phyloP scores from a whole-genome alignment of 2,888 invertebrate species.

The Volucella zonaria region DNA sequence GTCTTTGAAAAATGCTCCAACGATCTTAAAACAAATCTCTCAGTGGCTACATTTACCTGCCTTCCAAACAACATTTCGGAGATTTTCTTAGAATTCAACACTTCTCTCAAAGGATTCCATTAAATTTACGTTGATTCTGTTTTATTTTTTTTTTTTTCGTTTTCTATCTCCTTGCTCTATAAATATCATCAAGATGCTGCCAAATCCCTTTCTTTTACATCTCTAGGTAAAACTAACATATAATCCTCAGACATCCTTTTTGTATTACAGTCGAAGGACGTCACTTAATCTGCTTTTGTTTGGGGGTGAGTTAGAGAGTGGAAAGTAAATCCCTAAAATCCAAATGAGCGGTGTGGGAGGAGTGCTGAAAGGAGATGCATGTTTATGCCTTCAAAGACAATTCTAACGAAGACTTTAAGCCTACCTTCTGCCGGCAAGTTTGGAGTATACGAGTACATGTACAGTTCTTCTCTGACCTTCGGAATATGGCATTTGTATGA shows the following conservation, averaged over 20 bases:
- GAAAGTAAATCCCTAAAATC: conserved; percentile 45
- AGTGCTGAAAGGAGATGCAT: conserved; percentile 4
- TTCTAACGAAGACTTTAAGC: conserved; percentile 35
- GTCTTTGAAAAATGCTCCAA: too few relatives aligned
- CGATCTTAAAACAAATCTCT: too few relatives aligned
- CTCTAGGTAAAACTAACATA: conserved; percentile 43
- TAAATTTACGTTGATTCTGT: conserved; percentile 22
- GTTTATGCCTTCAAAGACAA: conserved; percentile 41
- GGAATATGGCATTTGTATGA: conserved; percentile 64
- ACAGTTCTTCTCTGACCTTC: conserved; percentile 47
- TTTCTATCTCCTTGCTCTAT: too few relatives aligned
- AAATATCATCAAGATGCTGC: conserved; percentile 39
- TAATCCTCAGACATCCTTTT: conserved; percentile 53
- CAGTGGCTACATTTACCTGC: too few relatives aligned
- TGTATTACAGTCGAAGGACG: conserved; percentile 44
- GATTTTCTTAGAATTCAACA: too few relatives aligned
- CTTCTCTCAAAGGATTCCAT: conserved; percentile 5
- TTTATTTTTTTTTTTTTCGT: neutral
- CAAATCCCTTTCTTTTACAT: conserved; percentile 52
- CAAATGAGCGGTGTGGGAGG: conserved; percentile 23
- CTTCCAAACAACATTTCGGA: too few relatives aligned
- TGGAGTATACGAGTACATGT: neutral
- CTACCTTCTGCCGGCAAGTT: conserved; percentile 24
- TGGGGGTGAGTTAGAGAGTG: conserved; percentile 1
- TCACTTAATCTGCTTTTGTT: conserved; percentile 46